These are phyloP conservation scores for Camponotus floridanus DNA, from an alignment of 1,140 invertebrate genomes.

Conservation along the genomic window DNA sequence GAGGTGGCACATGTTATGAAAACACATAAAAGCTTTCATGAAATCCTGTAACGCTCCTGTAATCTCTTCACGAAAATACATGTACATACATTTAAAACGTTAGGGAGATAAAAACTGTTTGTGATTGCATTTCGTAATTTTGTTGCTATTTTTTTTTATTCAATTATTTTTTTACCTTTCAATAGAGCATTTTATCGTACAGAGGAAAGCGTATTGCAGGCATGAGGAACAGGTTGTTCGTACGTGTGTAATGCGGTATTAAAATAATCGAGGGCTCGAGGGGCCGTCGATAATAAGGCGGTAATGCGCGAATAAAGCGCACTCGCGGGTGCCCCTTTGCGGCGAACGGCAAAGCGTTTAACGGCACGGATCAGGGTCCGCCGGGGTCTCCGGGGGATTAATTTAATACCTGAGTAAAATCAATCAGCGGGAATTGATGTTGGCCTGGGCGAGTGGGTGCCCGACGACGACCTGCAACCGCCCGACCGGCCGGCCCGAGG, in stretches of 20 bases:
- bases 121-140: constrained; percentile 4
- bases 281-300: constrained; percentile 56
- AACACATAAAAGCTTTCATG: not conserved
- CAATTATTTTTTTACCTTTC: not conserved
- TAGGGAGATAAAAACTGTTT: not conserved
- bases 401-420: constrained; percentile 85
- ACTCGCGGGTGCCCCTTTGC: constrained; percentile 31
- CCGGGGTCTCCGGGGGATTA: constrained; percentile 77
- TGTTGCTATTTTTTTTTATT: not conserved
- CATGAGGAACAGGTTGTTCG: not conserved
- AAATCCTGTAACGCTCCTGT: not conserved
- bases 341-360: constrained; percentile 50
- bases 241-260: not conserved
- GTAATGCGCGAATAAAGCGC: constrained; percentile 54
- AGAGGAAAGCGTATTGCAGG: not conserved
- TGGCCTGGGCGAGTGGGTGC: constrained; percentile 77
- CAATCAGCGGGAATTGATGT: constrained; percentile 84
- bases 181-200: not conserved
- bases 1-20: too few relatives aligned
- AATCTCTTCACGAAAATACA: not conserved
- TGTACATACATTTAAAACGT: not conserved
- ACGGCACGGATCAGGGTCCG: constrained; percentile 13
- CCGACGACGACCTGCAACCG: constrained; percentile 63
- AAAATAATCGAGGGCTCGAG: constrained; percentile 35
- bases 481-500: constrained; percentile 41